These are phyloP conservation scores for Mayetiola destructor DNA, from an alignment of 2,888 invertebrate species.

Conservation along the genomic window DNA sequence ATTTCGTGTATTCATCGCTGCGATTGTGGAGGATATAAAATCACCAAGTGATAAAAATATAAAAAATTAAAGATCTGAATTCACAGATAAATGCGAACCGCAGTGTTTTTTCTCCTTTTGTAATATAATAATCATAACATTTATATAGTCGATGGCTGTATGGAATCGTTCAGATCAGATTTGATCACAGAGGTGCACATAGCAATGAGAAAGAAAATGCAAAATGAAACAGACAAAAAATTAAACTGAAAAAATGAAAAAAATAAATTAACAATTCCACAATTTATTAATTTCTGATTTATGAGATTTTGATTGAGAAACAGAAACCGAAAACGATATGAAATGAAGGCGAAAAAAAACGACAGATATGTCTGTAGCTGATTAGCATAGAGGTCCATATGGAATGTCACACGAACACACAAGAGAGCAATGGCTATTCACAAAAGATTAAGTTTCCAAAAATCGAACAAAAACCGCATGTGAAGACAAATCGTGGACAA, in stretches of 20 bases:
- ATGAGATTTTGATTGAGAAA: conserved; percentile 7
- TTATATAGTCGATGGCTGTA: background rate
- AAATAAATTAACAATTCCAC: conserved; percentile 11
- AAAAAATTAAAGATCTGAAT: background rate
- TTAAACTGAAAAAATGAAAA: conserved; percentile 11
- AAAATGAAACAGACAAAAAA: background rate
- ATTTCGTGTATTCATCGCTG: too few species aligned
- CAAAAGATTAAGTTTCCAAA: background rate
- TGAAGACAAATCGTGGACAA: too few species aligned
- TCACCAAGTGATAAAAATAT: conserved; percentile 8
- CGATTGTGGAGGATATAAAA: background rate
- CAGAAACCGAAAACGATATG: background rate
- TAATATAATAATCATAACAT: background rate
- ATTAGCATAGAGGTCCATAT: too few species aligned
- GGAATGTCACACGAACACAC: too few species aligned
- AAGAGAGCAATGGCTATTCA: background rate
- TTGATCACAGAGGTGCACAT: too few species aligned
- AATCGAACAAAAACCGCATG: background rate
- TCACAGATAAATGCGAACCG: conserved; percentile 5
- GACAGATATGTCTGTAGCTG: background rate
- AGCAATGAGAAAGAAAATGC: background rate
- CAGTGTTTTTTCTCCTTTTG: background rate
- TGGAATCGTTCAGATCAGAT: too few species aligned
- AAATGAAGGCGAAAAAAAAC: background rate
- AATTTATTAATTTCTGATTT: conserved; percentile 12